phyloP scores from a whole-genome alignment of 2,797 vertebrate species.

The Pempheris klunzingeri region DNA sequence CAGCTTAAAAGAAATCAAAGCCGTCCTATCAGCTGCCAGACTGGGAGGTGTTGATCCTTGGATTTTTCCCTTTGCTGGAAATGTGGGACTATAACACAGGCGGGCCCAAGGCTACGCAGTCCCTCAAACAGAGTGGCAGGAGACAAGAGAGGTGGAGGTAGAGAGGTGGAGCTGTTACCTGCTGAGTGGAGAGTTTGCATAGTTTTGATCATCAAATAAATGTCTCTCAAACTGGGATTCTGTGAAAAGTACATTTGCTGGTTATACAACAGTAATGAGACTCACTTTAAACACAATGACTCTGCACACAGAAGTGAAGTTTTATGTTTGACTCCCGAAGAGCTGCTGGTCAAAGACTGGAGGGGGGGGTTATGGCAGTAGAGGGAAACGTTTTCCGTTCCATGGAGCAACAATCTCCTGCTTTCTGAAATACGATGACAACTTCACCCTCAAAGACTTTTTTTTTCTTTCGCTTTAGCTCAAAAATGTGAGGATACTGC shows the following conservation, averaged over 20 bases:
- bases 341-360: background rate
- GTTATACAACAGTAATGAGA: background rate
- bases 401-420: background rate
- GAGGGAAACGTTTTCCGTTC: background rate
- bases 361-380: no score
- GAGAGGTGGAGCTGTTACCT: background rate
- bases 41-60: conserved; percentile 22
- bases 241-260: background rate
- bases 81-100: conserved; percentile 3
- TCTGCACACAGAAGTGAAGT: background rate
- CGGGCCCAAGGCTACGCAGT: background rate
- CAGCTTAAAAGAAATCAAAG: conserved; percentile 28
- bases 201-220: background rate
- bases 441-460: conserved; percentile 14
- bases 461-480: background rate
- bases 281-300: conserved; percentile 1
- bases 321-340: conserved; percentile 1
- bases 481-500: conserved; percentile 6
- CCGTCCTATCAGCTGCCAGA: conserved; percentile 27
- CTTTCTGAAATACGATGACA: conserved; percentile 11
- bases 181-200: background rate
- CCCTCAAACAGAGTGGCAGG: background rate
- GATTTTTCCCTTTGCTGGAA: conserved; percentile 40
- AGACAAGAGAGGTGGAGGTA: background rate
- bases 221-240: background rate